Conservation (phyloP, 2,888 invertebrate species). For the Dromius quadrimaculatus region DNA sequence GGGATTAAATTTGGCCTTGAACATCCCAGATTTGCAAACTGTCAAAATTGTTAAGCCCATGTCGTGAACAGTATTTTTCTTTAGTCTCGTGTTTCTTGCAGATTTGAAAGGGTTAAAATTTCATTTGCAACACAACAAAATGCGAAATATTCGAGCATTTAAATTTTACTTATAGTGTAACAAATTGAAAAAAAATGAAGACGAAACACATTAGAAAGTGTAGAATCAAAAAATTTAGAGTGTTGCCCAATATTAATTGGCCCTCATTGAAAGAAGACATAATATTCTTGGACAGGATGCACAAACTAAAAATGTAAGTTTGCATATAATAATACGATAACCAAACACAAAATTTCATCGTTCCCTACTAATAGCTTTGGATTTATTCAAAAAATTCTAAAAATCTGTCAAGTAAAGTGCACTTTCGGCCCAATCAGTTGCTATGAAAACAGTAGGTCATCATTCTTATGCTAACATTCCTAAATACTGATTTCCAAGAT, state of each 20-base stretch:
- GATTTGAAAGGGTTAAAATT: conserved; percentile 24
- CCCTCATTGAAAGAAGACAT: neutral
- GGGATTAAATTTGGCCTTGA: conserved; percentile 22
- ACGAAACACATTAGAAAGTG: neutral
- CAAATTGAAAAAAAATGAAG: conserved; percentile 6
- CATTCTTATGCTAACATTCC: too few species aligned
- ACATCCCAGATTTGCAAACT: conserved; percentile 19
- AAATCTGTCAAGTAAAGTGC: too few species aligned
- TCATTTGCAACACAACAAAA: too few species aligned
- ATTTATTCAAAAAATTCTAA: too few species aligned
- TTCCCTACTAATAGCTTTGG: too few species aligned
- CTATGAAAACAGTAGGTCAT: too few species aligned
- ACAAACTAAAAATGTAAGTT: conserved; percentile 18
- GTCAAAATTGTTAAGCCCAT: conserved; percentile 1
- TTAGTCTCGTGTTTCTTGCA: neutral
- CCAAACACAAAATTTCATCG: too few species aligned
- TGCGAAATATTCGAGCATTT: too few species aligned
- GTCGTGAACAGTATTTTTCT: neutral
- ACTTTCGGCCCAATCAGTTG: too few species aligned
- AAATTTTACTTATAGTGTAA: neutral
- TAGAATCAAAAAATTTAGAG: neutral
- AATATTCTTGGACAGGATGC: neutral
- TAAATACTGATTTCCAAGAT: too few species aligned
- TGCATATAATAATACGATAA: too few species aligned
- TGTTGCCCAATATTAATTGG: neutral